Conservation (phyloP, 2,888 invertebrate genomes). For the Pachydiplax longipennis region DNA sequence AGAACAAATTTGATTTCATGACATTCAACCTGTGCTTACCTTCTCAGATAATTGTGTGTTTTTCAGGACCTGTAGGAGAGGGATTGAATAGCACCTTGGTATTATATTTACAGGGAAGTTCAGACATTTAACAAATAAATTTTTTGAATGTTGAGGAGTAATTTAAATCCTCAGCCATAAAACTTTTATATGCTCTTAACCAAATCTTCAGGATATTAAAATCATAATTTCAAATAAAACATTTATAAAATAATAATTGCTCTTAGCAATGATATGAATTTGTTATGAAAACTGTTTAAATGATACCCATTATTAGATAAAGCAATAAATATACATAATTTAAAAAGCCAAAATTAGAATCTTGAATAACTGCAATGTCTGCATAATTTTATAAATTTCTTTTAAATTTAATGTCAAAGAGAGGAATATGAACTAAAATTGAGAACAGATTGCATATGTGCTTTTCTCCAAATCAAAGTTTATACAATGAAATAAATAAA, state of each 20-base stretch:
- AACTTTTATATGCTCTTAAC: not conserved
- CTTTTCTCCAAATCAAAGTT: not conserved
- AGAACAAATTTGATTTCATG: conserved; percentile 24
- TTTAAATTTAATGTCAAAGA: not conserved
- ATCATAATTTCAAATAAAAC: not conserved
- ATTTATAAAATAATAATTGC: not conserved
- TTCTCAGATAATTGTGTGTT: conserved; percentile 25
- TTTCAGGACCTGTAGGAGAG: conserved; percentile 42
- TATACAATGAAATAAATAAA: not conserved
- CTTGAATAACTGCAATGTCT: not conserved
- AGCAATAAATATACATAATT: not conserved
- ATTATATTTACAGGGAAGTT: conserved; percentile 17
- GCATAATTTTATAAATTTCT: not conserved
- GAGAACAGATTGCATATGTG: not conserved
- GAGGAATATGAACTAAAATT: not conserved
- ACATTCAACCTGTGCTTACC: conserved; percentile 32
- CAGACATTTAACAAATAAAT: not conserved
- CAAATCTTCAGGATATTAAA: not conserved
- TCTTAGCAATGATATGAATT: not conserved
- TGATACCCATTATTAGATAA: not conserved
- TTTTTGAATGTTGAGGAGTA: not conserved
- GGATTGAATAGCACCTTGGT: conserved; percentile 39
- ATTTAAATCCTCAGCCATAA: not conserved
- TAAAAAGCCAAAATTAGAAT: not conserved
- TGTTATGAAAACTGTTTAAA: not conserved